Evolutionary conservation across 2,888 invertebrate species (phyloP).

Genomic region (Drosophila phalerata): DNA sequence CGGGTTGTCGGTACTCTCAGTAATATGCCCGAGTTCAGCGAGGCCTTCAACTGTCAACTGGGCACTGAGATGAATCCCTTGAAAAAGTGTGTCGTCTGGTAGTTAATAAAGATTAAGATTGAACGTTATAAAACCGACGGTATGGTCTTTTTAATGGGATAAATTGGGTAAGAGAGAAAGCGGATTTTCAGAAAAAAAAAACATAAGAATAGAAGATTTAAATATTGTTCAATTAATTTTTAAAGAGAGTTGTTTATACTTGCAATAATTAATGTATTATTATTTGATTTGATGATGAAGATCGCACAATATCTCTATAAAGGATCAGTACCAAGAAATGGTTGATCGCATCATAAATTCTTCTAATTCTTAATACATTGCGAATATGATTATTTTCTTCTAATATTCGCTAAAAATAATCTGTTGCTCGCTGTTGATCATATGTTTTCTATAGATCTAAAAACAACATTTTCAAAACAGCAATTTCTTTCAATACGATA

Average conservation of each 20-base stretch:
- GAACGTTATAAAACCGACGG: not conserved
- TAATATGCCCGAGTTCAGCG: constrained; percentile 93
- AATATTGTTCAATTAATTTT: not conserved
- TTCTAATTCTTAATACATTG: too few species aligned
- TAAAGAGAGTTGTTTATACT: not conserved
- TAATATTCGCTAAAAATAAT: not conserved
- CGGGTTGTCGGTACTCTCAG: constrained; percentile 94
- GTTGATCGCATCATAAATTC: too few species aligned
- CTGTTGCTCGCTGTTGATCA: not conserved
- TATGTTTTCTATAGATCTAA: not conserved
- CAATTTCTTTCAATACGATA: not conserved
- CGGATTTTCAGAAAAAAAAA: not conserved
- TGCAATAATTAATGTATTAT: too few species aligned
- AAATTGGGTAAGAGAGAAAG: too few species aligned
- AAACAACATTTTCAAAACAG: not conserved
- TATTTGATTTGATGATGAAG: too few species aligned
- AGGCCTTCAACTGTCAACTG: constrained; percentile 91
- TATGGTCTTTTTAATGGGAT: not conserved
- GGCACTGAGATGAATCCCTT: constrained; percentile 94
- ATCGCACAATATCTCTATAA: not conserved
- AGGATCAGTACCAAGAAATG: not conserved
- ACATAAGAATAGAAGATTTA: not conserved
- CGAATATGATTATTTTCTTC: too few species aligned
- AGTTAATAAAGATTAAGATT: constrained; percentile 58
- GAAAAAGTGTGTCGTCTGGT: constrained; percentile 96